Percentiles rank a stretch among this genome's conserved stretches.
These are phyloP conservation scores for Amiota communis DNA, from an alignment of 2,888 invertebrate species.

Conservation along the genomic window DNA sequence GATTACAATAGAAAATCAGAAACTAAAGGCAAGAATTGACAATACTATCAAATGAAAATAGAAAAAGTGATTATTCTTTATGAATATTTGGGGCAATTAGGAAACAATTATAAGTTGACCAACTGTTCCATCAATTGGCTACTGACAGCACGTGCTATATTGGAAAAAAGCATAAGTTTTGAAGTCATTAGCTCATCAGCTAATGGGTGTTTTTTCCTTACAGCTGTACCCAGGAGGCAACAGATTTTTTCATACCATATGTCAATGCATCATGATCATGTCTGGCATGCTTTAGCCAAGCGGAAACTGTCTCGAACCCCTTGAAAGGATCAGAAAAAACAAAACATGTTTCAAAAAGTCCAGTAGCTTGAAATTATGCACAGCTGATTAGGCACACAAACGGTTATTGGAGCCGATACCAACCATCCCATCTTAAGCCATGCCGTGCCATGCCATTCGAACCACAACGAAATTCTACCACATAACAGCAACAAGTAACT, in stretches of 20 bases:
- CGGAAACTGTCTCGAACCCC: constrained; percentile 52
- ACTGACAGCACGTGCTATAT: constrained; percentile 59
- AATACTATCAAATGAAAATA: too few relatives aligned
- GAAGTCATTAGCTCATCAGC: background rate
- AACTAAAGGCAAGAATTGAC: too few relatives aligned
- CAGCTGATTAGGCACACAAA: constrained; percentile 63
- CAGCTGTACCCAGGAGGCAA: constrained; percentile 47
- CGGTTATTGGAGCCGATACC: constrained; percentile 24
- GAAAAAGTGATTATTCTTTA: too few relatives aligned
- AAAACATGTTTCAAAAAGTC: constrained; percentile 29
- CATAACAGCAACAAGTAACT: constrained; percentile 22
- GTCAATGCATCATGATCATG: constrained; percentile 35
- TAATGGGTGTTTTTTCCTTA: constrained; percentile 38
- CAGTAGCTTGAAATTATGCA: constrained; percentile 62
- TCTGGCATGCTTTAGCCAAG: constrained; percentile 65
- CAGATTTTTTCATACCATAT: constrained; percentile 40
- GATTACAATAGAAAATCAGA: too few relatives aligned
- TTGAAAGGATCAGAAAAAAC: background rate
- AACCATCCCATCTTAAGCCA: background rate
- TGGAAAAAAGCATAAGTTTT: constrained; percentile 32
- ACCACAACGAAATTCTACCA: background rate
- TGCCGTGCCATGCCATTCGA: background rate
- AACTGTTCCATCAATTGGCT: background rate
- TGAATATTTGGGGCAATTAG: too few relatives aligned
- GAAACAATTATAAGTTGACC: too few relatives aligned